Evolutionary conservation across 2,888 invertebrate genomes (phyloP).

Genomic region (Lycaena phlaeas): DNA sequence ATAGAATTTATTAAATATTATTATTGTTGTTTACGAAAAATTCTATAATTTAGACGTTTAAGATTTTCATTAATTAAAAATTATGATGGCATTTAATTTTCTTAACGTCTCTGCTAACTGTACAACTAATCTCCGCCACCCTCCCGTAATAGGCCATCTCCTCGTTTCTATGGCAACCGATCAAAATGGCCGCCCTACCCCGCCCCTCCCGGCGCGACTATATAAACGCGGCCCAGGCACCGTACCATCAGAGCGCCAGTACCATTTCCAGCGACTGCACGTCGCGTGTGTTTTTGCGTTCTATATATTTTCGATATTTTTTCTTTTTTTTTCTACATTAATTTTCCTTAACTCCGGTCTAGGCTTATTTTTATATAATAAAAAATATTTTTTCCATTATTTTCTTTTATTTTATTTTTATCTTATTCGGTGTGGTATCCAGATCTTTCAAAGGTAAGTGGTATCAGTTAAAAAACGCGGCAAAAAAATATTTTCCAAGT

Average conservation of each 20-base stretch:
- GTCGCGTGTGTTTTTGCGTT: constrained; percentile 34
- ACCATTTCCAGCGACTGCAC: constrained; percentile 33
- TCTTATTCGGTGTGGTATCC: constrained; percentile 35
- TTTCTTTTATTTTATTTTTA: constrained; percentile 23
- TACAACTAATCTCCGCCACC: constrained; percentile 69
- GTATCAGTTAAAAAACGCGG: constrained; percentile 16
- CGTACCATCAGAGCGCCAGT: constrained; percentile 56
- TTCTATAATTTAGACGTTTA: constrained; percentile 6
- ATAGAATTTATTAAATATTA: constrained; percentile 1
- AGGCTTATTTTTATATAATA: constrained; percentile 23
- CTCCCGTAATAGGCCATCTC: constrained; percentile 72
- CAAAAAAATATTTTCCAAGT: constrained; percentile 18
- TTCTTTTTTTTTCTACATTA: constrained; percentile 20
- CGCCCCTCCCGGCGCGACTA: constrained; percentile 41
- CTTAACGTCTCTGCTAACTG: constrained; percentile 35
- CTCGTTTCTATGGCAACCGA: constrained; percentile 56
- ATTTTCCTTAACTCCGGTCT: background rate
- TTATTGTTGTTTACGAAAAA: background rate
- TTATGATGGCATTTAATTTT: constrained; percentile 11
- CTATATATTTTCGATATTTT: constrained; percentile 32
- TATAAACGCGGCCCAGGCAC: constrained; percentile 47
- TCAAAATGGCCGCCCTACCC: constrained; percentile 60
- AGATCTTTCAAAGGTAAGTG: constrained; percentile 41
- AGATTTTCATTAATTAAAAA: constrained; percentile 11
- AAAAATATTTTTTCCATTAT: constrained; percentile 28